A percentile compares a stretch with the other conserved stretches of the same genome.
phyloP scores from a whole-genome alignment of 1,140 invertebrate genomes.

The Helicoverpa armigera region DNA sequence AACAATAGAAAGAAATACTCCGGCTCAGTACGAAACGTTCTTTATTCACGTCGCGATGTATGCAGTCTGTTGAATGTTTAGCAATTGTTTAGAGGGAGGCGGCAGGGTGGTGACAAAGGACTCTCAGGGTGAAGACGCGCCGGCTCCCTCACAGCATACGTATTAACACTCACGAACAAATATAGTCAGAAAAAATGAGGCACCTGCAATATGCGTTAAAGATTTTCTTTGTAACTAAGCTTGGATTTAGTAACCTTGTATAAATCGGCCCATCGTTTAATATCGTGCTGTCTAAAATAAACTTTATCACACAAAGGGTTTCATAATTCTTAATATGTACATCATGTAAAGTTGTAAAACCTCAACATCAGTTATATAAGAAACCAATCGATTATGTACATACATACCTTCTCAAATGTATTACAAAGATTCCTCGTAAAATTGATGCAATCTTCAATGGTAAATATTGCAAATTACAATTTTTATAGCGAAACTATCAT shows the following conservation, averaged over 20 bases:
- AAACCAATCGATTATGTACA: too few species aligned
- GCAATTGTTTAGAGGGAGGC: slow-evolving; percentile 69
- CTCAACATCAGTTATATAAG: too few species aligned
- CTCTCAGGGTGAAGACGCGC: slow-evolving; percentile 66
- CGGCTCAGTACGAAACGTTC: slow-evolving; percentile 19
- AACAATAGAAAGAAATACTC: slow-evolving; percentile 5
- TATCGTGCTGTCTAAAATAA: too few species aligned
- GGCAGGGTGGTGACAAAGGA: slow-evolving; percentile 72
- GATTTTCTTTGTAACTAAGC: neutral
- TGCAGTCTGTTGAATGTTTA: slow-evolving; percentile 61
- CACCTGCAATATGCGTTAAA: neutral
- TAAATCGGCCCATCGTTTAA: too few species aligned
- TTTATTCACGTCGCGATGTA: slow-evolving; percentile 46
- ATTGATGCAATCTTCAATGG: too few species aligned
- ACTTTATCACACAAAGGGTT: too few species aligned
- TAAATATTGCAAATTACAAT: too few species aligned
- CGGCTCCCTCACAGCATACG: slow-evolving; percentile 18
- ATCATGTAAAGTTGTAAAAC: too few species aligned
- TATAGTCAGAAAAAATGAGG: slow-evolving; percentile 32
- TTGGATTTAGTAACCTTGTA: neutral
- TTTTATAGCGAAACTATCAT: too few species aligned
- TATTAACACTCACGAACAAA: slow-evolving; percentile 28
- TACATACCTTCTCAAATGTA: too few species aligned
- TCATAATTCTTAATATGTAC: too few species aligned
- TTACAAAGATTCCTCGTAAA: too few species aligned